A percentile compares a stretch with the other conserved stretches of the same genome.
phyloP scores from a whole-genome alignment of 2,797 vertebrate species.

The Alca torda region DNA sequence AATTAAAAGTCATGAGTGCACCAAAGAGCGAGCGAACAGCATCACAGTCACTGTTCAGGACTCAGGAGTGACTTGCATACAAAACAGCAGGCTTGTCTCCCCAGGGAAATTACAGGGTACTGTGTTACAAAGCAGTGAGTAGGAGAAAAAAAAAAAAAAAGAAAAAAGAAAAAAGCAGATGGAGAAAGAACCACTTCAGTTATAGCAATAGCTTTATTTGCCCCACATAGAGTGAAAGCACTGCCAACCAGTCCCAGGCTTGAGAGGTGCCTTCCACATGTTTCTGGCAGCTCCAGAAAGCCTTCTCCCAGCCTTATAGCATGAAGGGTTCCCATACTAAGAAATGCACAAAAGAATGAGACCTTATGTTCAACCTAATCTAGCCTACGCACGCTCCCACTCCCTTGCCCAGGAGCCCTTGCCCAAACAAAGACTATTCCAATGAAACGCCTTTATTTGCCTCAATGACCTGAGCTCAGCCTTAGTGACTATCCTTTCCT shows the following conservation, averaged over 20 bases:
- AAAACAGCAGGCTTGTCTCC: slow-evolving; percentile 16
- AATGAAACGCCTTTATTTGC: neutral
- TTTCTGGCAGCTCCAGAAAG: neutral
- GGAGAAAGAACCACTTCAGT: neutral
- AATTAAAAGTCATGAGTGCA: slow-evolving; percentile 72
- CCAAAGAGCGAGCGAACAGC: slow-evolving; percentile 52
- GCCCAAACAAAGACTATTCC: neutral
- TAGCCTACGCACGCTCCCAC: neutral
- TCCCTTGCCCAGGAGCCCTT: neutral
- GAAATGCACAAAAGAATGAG: neutral
- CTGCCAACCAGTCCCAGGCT: neutral
- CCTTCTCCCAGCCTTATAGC: neutral
- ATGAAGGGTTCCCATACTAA: neutral
- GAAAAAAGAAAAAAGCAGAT: neutral
- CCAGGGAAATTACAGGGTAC: slow-evolving; percentile 16
- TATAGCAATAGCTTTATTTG: neutral
- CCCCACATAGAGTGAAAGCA: neutral
- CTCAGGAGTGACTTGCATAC: slow-evolving; percentile 44
- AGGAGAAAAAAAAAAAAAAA: neutral
- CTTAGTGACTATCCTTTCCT: neutral
- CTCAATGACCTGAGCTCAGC: neutral
- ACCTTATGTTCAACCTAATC: neutral
- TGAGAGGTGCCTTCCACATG: neutral
- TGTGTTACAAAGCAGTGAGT: neutral
- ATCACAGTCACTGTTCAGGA: slow-evolving; percentile 35